Conservation (phyloP, 2,113 vertebrate genomes). For the Rhombomys opimus region DNA sequence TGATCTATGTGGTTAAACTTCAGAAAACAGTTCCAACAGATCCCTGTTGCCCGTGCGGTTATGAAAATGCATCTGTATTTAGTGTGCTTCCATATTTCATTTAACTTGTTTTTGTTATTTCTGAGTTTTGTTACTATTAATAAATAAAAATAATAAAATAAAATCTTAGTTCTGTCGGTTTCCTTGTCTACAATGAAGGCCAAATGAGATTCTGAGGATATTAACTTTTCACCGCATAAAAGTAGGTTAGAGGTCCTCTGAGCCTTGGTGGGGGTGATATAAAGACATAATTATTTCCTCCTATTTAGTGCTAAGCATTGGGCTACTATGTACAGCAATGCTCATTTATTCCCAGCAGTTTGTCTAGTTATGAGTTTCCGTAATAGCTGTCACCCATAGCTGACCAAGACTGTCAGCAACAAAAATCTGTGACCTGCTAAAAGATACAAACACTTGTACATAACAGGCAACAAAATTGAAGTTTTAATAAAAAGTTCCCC, state of each 20-base stretch:
- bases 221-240: slow-evolving; percentile 5
- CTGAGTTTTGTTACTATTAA: slow-evolving; percentile 85
- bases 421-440: neutral
- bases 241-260: slow-evolving; percentile 1
- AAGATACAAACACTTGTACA: neutral
- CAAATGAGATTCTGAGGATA: slow-evolving; percentile 24
- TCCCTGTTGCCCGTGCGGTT: slow-evolving; percentile 81
- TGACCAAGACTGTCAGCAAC: neutral
- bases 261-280: neutral
- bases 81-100: slow-evolving; percentile 87
- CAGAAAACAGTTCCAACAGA: slow-evolving; percentile 74
- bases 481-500: neutral
- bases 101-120: slow-evolving; percentile 88
- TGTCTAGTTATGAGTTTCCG: neutral
- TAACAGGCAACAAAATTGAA: neutral
- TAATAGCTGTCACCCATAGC: neutral
- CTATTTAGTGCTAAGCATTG: neutral
- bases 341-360: neutral
- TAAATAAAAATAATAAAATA: slow-evolving; percentile 86
- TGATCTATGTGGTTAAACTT: slow-evolving; percentile 73
- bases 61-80: slow-evolving; percentile 87
- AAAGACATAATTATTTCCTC: neutral
- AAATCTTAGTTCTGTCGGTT: slow-evolving; percentile 60
- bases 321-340: neutral
- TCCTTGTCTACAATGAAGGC: neutral